phyloP scores from a whole-genome alignment of 1,140 invertebrate species.

The Radopholus similis region DNA sequence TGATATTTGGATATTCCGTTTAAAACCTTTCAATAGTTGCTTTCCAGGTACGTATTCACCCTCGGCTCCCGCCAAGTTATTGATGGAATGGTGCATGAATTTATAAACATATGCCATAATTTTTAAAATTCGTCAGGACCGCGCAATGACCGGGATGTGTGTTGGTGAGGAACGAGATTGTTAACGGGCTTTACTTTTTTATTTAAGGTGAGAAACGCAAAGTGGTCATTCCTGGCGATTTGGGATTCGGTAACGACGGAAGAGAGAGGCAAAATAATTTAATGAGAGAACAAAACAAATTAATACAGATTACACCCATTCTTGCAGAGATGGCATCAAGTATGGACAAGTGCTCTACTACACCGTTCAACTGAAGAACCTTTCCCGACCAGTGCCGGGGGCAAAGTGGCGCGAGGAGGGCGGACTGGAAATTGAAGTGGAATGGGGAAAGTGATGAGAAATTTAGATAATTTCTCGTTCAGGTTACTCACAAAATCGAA shows the following conservation, averaged over 20 bases:
- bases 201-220: constrained; percentile 60
- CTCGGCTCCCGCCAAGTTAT: constrained; percentile 55
- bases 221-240: constrained; percentile 51
- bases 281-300: neutral
- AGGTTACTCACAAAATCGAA: constrained; percentile 56
- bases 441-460: neutral
- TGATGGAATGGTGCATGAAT: constrained; percentile 45
- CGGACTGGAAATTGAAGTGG: constrained; percentile 50
- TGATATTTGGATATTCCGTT: neutral
- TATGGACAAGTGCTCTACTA: constrained; percentile 57
- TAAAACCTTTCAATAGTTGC: too few relatives aligned
- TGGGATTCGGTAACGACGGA: constrained; percentile 52
- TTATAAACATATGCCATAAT: neutral
- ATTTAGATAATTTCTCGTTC: neutral
- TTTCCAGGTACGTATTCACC: constrained; percentile 55
- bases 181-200: too few relatives aligned
- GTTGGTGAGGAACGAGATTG: too few relatives aligned
- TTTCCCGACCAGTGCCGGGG: constrained; percentile 43
- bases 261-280: constrained; percentile 41
- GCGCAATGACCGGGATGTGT: constrained; percentile 51
- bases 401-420: constrained; percentile 54
- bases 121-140: neutral
- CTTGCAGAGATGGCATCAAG: constrained; percentile 47
- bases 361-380: constrained; percentile 56
- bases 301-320: neutral